Conservation (phyloP, 2,888 invertebrate species). For the Prosopocoilus inquinatus region DNA sequence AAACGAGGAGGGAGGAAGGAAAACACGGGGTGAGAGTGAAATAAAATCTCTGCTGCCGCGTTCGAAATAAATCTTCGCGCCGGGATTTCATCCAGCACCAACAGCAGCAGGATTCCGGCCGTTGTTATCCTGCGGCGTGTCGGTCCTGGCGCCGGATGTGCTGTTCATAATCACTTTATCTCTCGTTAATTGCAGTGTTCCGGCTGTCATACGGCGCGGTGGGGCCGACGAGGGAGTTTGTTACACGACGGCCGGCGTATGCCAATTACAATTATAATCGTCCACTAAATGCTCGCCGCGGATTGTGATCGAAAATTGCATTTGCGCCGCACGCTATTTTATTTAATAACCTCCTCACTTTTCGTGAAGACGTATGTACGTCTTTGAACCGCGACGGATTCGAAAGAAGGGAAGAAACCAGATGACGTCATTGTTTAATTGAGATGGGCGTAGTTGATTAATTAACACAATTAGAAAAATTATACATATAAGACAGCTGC, state of each 20-base stretch:
- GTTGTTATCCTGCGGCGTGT: conserved; percentile 20
- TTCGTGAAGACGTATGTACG: no score
- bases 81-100: conserved; percentile 15
- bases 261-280: conserved; percentile 35
- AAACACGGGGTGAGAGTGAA: neutral
- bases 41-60: neutral
- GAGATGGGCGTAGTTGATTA: no score
- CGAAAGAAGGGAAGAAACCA: no score
- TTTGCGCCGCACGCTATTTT: neutral
- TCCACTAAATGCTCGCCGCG: conserved; percentile 16
- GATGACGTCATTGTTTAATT: no score
- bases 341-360: no score
- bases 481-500: no score
- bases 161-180: conserved; percentile 42
- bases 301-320: conserved; percentile 14
- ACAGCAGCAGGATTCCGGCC: conserved; percentile 25
- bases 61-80: conserved; percentile 5
- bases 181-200: conserved; percentile 40
- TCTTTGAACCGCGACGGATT: no score
- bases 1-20: no score
- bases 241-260: conserved; percentile 28
- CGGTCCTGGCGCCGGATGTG: conserved; percentile 24
- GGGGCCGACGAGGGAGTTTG: conserved; percentile 24
- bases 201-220: conserved; percentile 29
- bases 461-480: no score